Evolutionary conservation across 2,797 vertebrate genomes (phyloP), one percentile per base, ranked within the genome.

Genomic region (Halcyon leucocephala): DNA sequence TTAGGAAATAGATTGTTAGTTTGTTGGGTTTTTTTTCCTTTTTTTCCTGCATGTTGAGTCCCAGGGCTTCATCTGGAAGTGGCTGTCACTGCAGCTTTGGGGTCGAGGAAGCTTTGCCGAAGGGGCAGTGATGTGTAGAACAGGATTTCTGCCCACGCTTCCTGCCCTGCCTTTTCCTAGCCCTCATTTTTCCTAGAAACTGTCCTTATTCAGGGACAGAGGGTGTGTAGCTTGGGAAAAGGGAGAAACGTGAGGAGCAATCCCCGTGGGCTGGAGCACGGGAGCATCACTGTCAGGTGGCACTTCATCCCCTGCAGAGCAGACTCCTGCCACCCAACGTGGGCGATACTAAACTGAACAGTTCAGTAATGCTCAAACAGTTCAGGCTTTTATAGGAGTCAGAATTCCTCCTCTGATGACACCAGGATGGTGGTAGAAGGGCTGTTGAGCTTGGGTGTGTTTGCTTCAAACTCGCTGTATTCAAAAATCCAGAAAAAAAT

Each of bases 281-380:
- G 62, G 25, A 70, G 51, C 0, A 0, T 11, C 86, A 83, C 72
- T 60, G 60, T 48, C 0, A 0, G 29, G 41, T 26, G 18, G 19
- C 77, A 11, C 33, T 25, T 69, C 14, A 5, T 69, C 35, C 82
- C 28, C 66, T 65, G 80, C 89, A 62, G 78, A 39, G 69, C 82
- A 78, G 48, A 6, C 2, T 55, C 51, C 86, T 86, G 46, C 80
- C 81, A 12, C 44, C 44, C 42, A 14, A 0, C 2, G 0, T 3
- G 6, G 49, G 69, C 7, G 6, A 8, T n/a, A 9, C 42, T 72
- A 26, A 78, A 7, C 51, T 12, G 8, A 44, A 4, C 12, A 13
- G 60, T 20, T 72, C 42, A 48, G 71, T 14, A 9, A 24, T 5
- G 10, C 64, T 61, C 2, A 25, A 89, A 14, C 24, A 25, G 24